Evolutionary conservation across 2,113 vertebrate species (phyloP).

Genomic region (Brachyhypopomus occidentalis): DNA sequence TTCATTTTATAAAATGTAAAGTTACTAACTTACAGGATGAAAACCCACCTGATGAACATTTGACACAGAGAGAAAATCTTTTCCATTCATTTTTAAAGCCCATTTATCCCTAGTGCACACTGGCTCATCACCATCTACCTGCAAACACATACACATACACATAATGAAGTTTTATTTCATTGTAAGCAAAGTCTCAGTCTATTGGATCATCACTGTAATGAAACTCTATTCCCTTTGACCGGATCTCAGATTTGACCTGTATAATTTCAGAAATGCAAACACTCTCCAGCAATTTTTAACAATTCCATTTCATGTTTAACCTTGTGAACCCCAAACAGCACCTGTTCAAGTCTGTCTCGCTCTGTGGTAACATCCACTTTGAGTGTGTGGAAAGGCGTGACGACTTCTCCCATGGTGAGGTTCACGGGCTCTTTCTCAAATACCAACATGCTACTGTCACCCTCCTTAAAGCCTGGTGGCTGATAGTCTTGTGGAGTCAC

Average conservation of each 20-base stretch:
- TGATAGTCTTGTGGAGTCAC: constrained; percentile 85
- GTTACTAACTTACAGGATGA: background rate
- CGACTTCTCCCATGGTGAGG: constrained; percentile 87
- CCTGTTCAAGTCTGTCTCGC: constrained; percentile 81
- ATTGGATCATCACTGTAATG: background rate
- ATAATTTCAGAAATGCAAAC: background rate
- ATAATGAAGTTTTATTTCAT: no score
- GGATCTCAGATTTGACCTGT: background rate
- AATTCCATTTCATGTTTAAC: background rate
- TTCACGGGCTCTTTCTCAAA: constrained; percentile 85
- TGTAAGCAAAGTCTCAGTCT: background rate
- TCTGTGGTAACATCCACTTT: constrained; percentile 89
- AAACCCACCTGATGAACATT: constrained; percentile 45
- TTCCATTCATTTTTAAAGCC: constrained; percentile 65
- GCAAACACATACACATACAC: constrained; percentile 33
- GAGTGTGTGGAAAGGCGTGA: constrained; percentile 86
- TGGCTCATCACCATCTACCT: constrained; percentile 71
- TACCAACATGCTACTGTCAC: constrained; percentile 71
- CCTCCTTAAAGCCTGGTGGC: constrained; percentile 92
- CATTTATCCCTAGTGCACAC: constrained; percentile 58
- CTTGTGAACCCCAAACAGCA: constrained; percentile 37
- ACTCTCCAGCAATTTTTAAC: background rate
- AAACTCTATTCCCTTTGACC: background rate
- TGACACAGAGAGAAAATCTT: constrained; percentile 56
- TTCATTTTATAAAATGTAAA: background rate